Conservation (phyloP, 30 jellyfish, hydroid and myxozoan genomes). For the Clytia hemisphaerica region DNA sequence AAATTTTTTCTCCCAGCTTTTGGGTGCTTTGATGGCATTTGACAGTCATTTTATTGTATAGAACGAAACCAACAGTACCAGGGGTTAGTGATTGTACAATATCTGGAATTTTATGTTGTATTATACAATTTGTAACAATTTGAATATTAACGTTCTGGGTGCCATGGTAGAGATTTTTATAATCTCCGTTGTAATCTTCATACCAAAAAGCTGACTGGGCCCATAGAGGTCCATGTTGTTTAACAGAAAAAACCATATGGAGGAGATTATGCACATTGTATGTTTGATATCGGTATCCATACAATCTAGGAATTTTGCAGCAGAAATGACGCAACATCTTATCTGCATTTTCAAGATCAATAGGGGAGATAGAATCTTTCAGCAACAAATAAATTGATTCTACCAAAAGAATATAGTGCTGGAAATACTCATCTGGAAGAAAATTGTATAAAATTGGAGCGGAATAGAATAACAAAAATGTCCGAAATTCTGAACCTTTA, state of each 20-base stretch:
- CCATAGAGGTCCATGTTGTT: not conserved
- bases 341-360: not conserved
- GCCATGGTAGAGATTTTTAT: constrained; percentile 1
- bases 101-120: not conserved
- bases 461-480: not conserved
- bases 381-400: not conserved
- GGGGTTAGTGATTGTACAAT: not conserved
- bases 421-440: constrained; percentile 2
- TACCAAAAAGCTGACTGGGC: constrained; percentile 7
- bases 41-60: not conserved
- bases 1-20: not conserved
- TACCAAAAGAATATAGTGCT: not conserved
- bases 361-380: not conserved
- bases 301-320: not conserved
- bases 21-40: not conserved
- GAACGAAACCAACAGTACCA: not conserved
- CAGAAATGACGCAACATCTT: not conserved
- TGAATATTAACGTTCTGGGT: constrained; percentile 1
- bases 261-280: constrained; percentile 11
- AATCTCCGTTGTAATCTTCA: constrained; percentile 8
- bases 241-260: not conserved
- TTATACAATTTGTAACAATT: not conserved
- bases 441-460: not conserved
- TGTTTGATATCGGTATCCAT: not conserved
- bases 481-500: constrained; percentile 1